Evolutionary conservation across 2,797 vertebrate genomes (phyloP), one percentile per base, ranked within the genome.

Genomic region (Crocidura indochinensis): DNA sequence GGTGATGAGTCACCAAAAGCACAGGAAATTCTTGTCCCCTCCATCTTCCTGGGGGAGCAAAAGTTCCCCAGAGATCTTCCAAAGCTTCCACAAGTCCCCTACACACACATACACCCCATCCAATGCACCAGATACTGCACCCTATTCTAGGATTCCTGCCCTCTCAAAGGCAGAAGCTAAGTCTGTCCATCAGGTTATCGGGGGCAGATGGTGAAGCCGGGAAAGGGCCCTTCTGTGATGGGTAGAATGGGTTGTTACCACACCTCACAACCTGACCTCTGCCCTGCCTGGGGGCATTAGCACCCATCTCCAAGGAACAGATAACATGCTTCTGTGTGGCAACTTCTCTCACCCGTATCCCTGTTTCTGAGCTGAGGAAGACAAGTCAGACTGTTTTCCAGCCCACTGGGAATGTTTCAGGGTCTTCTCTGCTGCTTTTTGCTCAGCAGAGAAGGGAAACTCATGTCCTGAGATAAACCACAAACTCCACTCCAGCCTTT

Each of bases 1-100:
- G 65, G 51, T 19, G 77, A 77, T 87, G 91, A 92, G 89, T 84
- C 92, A 89, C 5, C 44, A 71, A 68, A 62, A 80, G 62, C 68
- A 51, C 22, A 72, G 73, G 81, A 80, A 69, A 81, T 46, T 73
- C 75, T n/a, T 56, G 3, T 27, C 31, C 26, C 75, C 46, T 31
- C 74, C 60, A 38, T 72, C 71, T 68, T 85, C 65, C 92, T 51
- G 4, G n/a, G 24, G 64, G n/a, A 92, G 79, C 88, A 90, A 71
- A 38, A 56, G 72, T 46, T 86, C 68, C 77, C 71, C 11, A 1
- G 56, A 84, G 51, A 62, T 51, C 69, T 73, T 17, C 60, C 71
- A 47, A 88, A 94, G 69, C 65, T 38, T 31, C 51, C 17, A 17
- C 51, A 53, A 53, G 17, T 2, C 78, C 47, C 64, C 46, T 38